A percentile compares a stretch with the other conserved stretches of the same genome.
Evolutionary conservation across 2,113 vertebrate genomes (phyloP).

Genomic region (Podocnemis expansa): DNA sequence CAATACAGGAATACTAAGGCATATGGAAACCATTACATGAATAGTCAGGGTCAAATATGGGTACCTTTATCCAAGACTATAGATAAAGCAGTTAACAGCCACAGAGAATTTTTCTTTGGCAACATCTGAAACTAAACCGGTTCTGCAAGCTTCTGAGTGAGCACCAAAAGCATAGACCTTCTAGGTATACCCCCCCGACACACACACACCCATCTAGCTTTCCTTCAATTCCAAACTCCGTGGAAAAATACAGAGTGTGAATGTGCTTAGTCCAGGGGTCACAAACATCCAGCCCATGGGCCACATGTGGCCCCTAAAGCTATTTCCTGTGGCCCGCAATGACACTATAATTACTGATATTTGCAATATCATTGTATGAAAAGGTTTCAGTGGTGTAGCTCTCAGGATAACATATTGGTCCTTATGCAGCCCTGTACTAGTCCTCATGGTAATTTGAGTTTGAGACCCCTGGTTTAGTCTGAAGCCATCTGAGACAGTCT

Average conservation of each 20-base stretch:
- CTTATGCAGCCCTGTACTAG: too few relatives aligned
- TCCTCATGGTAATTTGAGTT: too few relatives aligned
- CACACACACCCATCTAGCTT: not conserved
- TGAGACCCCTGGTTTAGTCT: too few relatives aligned
- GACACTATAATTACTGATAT: too few relatives aligned
- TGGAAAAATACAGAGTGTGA: not conserved
- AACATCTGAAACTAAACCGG: not conserved
- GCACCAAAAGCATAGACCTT: accelerated
- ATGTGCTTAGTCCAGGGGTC: too few relatives aligned
- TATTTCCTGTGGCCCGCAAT: too few relatives aligned
- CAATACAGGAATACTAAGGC: not conserved
- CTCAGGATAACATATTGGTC: too few relatives aligned
- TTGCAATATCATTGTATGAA: too few relatives aligned
- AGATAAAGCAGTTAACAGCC: not conserved
- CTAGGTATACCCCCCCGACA: not conserved
- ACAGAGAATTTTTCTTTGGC: not conserved
- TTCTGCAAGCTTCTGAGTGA: not conserved
- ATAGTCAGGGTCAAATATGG: not conserved
- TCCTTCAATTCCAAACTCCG: not conserved
- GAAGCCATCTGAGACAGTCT: not conserved
- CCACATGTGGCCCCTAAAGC: too few relatives aligned
- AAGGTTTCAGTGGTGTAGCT: too few relatives aligned
- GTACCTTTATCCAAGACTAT: not conserved
- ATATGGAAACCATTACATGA: not conserved
- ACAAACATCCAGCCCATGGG: too few relatives aligned